Conservation (phyloP, 2,888 invertebrate species). For the Protula sp. region DNA sequence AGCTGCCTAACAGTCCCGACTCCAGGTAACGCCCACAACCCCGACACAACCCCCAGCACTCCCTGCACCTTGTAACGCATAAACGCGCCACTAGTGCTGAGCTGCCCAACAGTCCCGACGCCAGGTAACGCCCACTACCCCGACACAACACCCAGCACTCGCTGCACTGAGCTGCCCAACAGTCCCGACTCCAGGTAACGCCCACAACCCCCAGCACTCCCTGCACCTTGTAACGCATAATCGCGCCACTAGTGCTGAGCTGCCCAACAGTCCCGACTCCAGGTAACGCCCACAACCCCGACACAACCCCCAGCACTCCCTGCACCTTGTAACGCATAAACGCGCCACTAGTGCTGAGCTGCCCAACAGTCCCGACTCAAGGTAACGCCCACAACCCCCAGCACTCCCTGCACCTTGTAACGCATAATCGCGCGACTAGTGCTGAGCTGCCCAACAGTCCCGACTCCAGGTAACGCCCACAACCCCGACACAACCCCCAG, state of each 20-base stretch:
- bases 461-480: conserved; percentile 17
- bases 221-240: not conserved
- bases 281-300: too few relatives aligned
- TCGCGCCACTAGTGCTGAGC: conserved; percentile 20
- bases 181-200: conserved; percentile 13
- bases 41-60: not conserved
- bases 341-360: conserved; percentile 13
- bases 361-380: conserved; percentile 34
- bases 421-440: conserved; percentile 16
- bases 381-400: too few relatives aligned
- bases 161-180: conserved; percentile 20
- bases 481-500: not conserved
- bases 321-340: not conserved
- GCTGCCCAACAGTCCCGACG: too few relatives aligned
- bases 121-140: conserved; percentile 21
- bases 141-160: conserved; percentile 24
- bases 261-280: not conserved
- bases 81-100: conserved; percentile 42
- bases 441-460: conserved; percentile 7
- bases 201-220: conserved; percentile 4
- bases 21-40: conserved; percentile 6
- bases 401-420: conserved; percentile 1
- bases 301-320: not conserved
- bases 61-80: too few relatives aligned
- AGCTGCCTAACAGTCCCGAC: conserved; percentile 34